A percentile compares a stretch with the other conserved stretches of the same genome.
Evolutionary conservation across 2,113 vertebrate genomes (phyloP).

Genomic region (Gnathochromis pfefferi): DNA sequence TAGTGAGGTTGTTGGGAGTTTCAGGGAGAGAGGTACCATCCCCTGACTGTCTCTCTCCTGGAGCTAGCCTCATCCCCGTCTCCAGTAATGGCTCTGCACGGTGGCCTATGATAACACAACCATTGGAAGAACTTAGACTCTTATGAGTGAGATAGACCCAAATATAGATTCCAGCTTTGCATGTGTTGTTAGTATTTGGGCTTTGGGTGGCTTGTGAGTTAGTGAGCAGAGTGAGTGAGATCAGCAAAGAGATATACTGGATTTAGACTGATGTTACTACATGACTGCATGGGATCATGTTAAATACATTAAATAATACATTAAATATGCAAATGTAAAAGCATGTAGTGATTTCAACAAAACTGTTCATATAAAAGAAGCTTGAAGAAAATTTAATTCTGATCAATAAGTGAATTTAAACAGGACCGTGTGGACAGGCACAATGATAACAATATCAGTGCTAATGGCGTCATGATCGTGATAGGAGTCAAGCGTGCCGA

Average conservation of each 20-base stretch:
- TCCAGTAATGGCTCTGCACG: slow-evolving; percentile 75
- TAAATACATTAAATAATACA: background rate
- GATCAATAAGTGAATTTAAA: background rate
- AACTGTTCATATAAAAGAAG: background rate
- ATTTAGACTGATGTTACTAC: background rate
- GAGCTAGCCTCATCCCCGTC: slow-evolving; percentile 78
- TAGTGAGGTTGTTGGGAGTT: slow-evolving; percentile 87
- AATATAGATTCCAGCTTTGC: background rate
- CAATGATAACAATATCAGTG: background rate
- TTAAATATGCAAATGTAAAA: background rate
- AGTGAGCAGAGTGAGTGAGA: background rate
- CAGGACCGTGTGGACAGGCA: background rate
- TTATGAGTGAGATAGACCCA: background rate
- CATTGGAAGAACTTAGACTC: background rate
- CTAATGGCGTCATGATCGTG: background rate
- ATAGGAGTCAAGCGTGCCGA: background rate
- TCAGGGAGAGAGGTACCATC: slow-evolving; percentile 93
- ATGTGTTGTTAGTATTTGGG: background rate
- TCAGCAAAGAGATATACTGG: background rate
- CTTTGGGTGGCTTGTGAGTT: background rate
- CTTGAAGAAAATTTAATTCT: background rate
- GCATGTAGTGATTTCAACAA: background rate
- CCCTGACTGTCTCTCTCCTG: slow-evolving; percentile 92
- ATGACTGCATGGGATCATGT: background rate
- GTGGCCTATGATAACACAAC: slow-evolving; percentile 46